Evolutionary conservation across 2,113 vertebrate genomes (phyloP).

Genomic region (Dolichallabes microphthalmus): DNA sequence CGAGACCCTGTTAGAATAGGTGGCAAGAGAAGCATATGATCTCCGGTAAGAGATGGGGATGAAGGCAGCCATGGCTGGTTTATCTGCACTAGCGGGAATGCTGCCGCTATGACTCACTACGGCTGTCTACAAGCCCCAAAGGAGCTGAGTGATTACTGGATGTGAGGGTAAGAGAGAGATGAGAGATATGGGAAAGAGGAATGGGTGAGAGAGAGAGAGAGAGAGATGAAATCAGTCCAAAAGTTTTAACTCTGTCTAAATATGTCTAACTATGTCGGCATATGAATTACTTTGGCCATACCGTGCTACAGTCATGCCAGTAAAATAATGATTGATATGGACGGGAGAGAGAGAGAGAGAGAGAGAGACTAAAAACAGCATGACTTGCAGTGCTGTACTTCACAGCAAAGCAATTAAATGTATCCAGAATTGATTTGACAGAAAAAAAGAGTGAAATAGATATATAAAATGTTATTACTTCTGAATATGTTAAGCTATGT

Average conservation of each 20-base stretch:
- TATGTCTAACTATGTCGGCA: constrained; percentile 3
- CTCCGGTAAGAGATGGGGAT: constrained; percentile 54
- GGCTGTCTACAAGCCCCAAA: constrained; percentile 34
- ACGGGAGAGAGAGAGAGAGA: neutral
- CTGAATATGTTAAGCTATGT: neutral
- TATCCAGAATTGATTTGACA: constrained; percentile 10
- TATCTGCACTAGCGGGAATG: constrained; percentile 51
- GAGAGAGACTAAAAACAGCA: neutral
- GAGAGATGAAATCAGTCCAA: constrained; percentile 17
- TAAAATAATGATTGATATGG: constrained; percentile 16
- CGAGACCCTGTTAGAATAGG: constrained; percentile 46
- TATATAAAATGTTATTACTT: neutral
- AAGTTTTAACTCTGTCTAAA: constrained; percentile 23
- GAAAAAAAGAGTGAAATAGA: neutral
- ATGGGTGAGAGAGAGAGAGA: constrained; percentile 7
- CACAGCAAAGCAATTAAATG: neutral
- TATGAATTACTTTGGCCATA: constrained; percentile 23
- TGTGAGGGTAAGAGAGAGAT: constrained; percentile 40
- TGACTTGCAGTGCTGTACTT: neutral
- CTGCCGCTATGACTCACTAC: constrained; percentile 49
- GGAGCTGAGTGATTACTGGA: constrained; percentile 50
- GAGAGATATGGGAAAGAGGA: constrained; percentile 20
- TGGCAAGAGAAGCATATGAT: constrained; percentile 49
- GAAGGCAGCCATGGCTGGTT: constrained; percentile 39
- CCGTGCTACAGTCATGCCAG: constrained; percentile 11